Evolutionary conservation across 1,140 invertebrate species (phyloP), one percentile per base, ranked within the genome.

Genomic region (Caenorhabditis remanei): DNA sequence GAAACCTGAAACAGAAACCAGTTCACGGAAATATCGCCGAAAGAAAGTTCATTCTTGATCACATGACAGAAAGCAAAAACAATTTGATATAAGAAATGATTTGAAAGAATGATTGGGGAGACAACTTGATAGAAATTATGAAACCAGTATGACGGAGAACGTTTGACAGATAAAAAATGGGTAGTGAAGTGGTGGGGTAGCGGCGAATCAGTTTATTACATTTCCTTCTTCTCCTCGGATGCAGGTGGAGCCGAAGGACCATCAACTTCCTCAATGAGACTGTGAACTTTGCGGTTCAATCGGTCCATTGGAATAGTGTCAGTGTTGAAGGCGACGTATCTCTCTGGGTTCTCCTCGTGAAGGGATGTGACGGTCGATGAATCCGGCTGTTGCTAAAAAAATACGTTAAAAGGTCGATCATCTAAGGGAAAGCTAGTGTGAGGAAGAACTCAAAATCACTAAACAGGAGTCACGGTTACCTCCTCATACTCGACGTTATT

Each of bases 291-390:
- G 46, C 71, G 71, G 4, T 48, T 53, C 43, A 50, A 32, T 14
- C 71, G 71, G 40, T 79, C 71, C 71, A 79, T 79, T 79, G 71
- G 71, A n/a, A 79, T 79, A n/a, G 71, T 79, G 46, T 79, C 71
- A 50, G 43, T 24, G 46, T 79, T 48, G 71, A 79, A 79, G 3
- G 71, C 40, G 11, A 79, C 71, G 24, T 79, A 79, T 50, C 71
- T 14, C 7, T 79, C 71, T 21, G 71, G 71, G 53, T 50, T n/a
- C 1, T 79, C 71, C 9, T 79, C 71, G 71, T 79, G 14, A 3
- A 79, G 21, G 4, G 71, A 79, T 50, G 71, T 79, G 6, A 79
- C 71, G 0, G 71, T 53, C 2, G 71, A 79, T 11, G 71, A 79
- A n/a, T 79, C 71, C 9, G 46, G 71, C 24, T 79, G 71, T 79